Conservation (phyloP, 1,140 invertebrate species). For the Latrodectus geometricus region DNA sequence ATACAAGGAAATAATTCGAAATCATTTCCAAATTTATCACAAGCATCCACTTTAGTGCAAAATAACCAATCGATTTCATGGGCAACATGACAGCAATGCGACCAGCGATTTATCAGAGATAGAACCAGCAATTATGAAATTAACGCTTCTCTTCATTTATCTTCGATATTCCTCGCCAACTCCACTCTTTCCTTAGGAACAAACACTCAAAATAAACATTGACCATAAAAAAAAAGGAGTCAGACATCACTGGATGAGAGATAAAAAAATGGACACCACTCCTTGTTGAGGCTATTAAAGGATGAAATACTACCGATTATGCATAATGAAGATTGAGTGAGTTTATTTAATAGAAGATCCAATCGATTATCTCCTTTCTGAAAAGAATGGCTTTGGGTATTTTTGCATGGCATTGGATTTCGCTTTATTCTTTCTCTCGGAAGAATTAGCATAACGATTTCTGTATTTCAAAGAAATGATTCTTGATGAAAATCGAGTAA, state of each 20-base stretch:
- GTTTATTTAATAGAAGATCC: slow-evolving; percentile 31
- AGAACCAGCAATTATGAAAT: slow-evolving; percentile 29
- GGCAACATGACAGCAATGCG: too few relatives aligned
- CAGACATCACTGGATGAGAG: background rate
- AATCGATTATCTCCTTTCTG: slow-evolving; percentile 25
- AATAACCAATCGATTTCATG: too few relatives aligned
- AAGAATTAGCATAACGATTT: slow-evolving; percentile 45
- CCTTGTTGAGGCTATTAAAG: slow-evolving; percentile 46
- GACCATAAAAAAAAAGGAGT: background rate
- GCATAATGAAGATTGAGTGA: slow-evolving; percentile 41
- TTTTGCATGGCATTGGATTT: slow-evolving; percentile 30
- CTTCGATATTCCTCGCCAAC: background rate
- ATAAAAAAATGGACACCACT: background rate
- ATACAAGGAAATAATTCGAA: too few relatives aligned
- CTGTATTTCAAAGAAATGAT: slow-evolving; percentile 38
- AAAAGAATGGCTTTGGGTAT: background rate
- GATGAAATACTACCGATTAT: slow-evolving; percentile 51
- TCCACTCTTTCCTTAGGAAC: too few relatives aligned
- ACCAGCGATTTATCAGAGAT: too few relatives aligned
- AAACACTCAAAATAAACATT: background rate
- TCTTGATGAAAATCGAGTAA: background rate
- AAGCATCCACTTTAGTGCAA: too few relatives aligned
- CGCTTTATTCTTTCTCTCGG: slow-evolving; percentile 8
- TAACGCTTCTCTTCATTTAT: slow-evolving; percentile 26
- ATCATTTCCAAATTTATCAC: too few relatives aligned